Evolutionary conservation across 92 coral and sea anemone genomes (phyloP).

Genomic region (Epizoanthus illoricatus): DNA sequence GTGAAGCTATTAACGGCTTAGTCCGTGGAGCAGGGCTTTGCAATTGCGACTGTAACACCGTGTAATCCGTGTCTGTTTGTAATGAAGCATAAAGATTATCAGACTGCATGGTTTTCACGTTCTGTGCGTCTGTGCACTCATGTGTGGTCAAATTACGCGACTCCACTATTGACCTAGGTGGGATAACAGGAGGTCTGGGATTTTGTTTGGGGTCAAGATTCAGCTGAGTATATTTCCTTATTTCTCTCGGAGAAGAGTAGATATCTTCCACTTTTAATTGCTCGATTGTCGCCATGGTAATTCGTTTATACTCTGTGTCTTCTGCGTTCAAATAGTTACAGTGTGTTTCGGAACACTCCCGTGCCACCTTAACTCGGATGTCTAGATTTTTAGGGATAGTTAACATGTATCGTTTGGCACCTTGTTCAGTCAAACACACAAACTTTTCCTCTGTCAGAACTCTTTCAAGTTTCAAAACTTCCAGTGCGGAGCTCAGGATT

Average conservation of each 20-base stretch:
- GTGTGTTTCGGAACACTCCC: neutral
- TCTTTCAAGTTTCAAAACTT: conserved; percentile 9
- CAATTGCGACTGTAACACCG: neutral
- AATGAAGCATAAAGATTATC: conserved; percentile 9
- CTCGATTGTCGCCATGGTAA: neutral
- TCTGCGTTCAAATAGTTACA: neutral
- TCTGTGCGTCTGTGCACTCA: too few relatives aligned
- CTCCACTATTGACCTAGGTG: neutral
- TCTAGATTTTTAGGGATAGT: neutral
- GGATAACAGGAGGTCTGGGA: neutral
- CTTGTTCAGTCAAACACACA: conserved; percentile 12
- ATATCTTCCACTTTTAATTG: neutral
- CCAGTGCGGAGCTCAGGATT: neutral
- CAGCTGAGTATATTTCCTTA: neutral
- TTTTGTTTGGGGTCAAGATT: neutral
- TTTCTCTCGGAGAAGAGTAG: neutral
- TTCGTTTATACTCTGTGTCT: neutral
- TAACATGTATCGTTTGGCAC: conserved; percentile 3
- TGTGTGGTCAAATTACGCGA: neutral
- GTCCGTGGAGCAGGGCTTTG: neutral
- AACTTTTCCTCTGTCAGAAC: neutral
- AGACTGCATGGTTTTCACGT: neutral
- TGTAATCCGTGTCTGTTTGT: neutral
- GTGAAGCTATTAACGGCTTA: too few relatives aligned
- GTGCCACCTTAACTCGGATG: conserved; percentile 9